Evolutionary conservation across 2,113 vertebrate genomes (phyloP), one percentile per base, ranked within the genome.

Genomic region (Erinaceus europaeus): DNA sequence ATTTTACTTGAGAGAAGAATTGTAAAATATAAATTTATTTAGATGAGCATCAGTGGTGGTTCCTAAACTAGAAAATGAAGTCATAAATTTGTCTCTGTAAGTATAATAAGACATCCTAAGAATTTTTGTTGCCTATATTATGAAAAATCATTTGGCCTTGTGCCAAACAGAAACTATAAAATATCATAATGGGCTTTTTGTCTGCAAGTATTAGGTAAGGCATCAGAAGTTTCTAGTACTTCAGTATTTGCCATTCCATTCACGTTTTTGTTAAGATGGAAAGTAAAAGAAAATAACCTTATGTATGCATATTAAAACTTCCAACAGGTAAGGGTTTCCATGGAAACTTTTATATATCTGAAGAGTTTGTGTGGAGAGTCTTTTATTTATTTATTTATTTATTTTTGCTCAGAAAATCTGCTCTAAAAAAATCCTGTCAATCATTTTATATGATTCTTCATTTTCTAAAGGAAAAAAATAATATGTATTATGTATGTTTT

Each of bases 281-380:
- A 90, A 88, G 78, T 79, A 55, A 86, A 85, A 96, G 81, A 80
- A 95, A 96, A 61, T 93, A 86, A 46, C 69, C 42, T 94, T 93
- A 92, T 80, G 59, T 92, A 89, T 94, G 90, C 91, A 83, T 93
- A 61, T 93, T 81, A 93, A 87, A 93, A 86, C 85, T 92, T 95
- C 94, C 92, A 93, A 90, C 86, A 95, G 95, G 95, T 95, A 61
- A 90, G 73, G 59, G 97, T 98, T 97, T 78, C 97, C 97, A 97
- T 98, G 97, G 97, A 95, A 91, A 98, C 97, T 82, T 93, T 95
- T 86, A 96, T 96, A 87, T 75, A 85, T 88, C 78, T 79, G 69
- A 59, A 76, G 94, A 94, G 88, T 90, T 84, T 76, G 32, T 81
- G 88, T 90, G 59, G 90, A 94, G 75, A 88, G 67, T 86, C 68